phyloP scores from a whole-genome alignment of 2,888 invertebrate genomes.

The Metalampra italica region DNA sequence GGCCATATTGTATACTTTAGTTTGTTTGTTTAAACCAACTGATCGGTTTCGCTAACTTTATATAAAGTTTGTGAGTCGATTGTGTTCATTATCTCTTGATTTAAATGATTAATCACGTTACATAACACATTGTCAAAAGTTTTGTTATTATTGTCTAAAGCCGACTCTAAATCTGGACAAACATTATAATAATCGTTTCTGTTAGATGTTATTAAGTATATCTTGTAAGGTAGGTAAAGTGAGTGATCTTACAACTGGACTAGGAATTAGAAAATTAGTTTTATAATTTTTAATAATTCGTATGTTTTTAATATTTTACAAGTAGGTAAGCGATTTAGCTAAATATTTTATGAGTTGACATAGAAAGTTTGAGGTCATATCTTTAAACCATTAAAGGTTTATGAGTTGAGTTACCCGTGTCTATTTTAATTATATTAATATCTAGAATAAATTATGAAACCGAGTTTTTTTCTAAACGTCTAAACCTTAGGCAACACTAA shows the following conservation, averaged over 20 bases:
- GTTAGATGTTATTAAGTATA: neutral
- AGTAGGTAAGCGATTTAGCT: too few species aligned
- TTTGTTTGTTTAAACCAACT: constrained; percentile 25
- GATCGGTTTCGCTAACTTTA: constrained; percentile 11
- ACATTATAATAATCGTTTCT: neutral
- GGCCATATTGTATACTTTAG: constrained; percentile 12
- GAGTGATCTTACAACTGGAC: too few species aligned
- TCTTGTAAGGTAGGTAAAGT: neutral
- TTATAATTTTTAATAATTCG: too few species aligned
- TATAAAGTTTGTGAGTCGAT: constrained; percentile 13
- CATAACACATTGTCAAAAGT: constrained; percentile 9
- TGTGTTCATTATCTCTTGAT: constrained; percentile 8
- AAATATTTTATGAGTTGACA: too few species aligned
- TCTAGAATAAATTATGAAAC: constrained; percentile 14
- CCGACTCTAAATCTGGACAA: neutral
- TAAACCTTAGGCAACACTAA: constrained; percentile 7
- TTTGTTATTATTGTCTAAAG: neutral
- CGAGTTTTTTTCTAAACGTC: constrained; percentile 25
- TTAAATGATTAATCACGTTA: constrained; percentile 30
- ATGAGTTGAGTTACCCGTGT: too few species aligned
- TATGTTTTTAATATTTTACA: too few species aligned
- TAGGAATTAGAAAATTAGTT: neutral
- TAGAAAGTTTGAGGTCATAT: too few species aligned
- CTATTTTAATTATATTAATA: neutral
- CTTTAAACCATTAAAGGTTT: too few species aligned